Base-by-base conservation (phyloP, 2,888 invertebrate species). In the Paralinhomoeus sp. region DNA sequence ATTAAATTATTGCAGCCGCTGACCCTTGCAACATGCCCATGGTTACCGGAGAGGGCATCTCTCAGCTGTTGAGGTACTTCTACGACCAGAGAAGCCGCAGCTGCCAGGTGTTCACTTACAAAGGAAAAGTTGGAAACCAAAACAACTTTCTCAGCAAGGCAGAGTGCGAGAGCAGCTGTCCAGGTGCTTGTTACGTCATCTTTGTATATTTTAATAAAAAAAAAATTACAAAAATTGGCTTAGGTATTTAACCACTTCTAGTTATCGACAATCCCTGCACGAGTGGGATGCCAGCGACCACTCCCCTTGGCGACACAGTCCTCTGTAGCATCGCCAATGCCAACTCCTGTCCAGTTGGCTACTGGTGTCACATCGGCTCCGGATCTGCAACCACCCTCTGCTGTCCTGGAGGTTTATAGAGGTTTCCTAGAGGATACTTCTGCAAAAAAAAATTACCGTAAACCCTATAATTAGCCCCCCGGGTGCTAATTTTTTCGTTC, bases 71-170 rank as follows among this genome's bases (percentile, higher is more conserved):
- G 1, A 35, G 35, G 9, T 40, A 33, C 21, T 31, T 18, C 12
- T 55, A 48, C 41, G 44, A 47, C 20, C 39, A 39, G 15, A 49
- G 43, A 7, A n/a, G 20, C 17, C 37, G 43, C 1, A 44, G 42
- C 20, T 55, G 55, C 45, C 40, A 49, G 12, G 47, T 49, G 5
- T 54, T 55, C 44, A 45, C 50, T 1, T 55, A 48, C 43, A 40
- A 42, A 2, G 55, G 55, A 12, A 44, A 47, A 12, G 50, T 50
- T 13, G 55, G 55, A 21, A 55, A 55, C 39, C 46, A 50, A 42
- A 55, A 55, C 46, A 55, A 55, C 42, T 55, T 54, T 41, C 37
- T 54, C 45, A 50, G 48, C 12, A 44, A 48, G 35, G 47, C 36
- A 18, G 53, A 52, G 23, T 55, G 55, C 38, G 47, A 50, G 24